These are phyloP conservation scores for Regulus satrapa DNA, from an alignment of 2,113 vertebrate genomes.

Conservation along the genomic window DNA sequence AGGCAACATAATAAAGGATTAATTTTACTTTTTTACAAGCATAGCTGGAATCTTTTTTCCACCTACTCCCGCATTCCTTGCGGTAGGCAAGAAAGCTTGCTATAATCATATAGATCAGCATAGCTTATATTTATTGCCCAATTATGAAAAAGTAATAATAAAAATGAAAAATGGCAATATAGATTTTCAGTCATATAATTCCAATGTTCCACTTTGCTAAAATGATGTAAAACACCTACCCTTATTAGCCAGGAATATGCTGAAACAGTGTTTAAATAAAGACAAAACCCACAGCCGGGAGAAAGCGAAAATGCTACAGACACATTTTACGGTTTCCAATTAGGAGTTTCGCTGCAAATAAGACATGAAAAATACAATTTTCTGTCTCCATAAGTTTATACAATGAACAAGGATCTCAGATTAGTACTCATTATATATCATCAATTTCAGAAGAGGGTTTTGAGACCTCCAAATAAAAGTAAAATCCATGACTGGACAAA, in stretches of 20 bases:
- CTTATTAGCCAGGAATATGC: constrained; percentile 25
- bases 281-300: neutral
- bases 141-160: constrained; percentile 42
- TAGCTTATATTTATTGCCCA: constrained; percentile 24
- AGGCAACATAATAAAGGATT: neutral
- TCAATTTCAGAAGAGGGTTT: neutral
- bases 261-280: constrained; percentile 18
- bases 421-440: neutral
- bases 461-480: neutral
- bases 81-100: neutral
- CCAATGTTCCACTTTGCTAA: constrained; percentile 37
- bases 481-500: neutral
- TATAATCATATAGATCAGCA: neutral
- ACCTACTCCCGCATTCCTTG: neutral
- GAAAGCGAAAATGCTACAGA: neutral
- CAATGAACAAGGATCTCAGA: neutral
- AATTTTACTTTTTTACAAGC: neutral
- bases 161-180: constrained; percentile 54
- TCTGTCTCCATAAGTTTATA: neutral
- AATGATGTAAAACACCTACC: constrained; percentile 27
- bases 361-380: neutral
- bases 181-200: constrained; percentile 48
- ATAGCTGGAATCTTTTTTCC: neutral
- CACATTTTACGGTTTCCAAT: neutral
- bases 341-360: neutral